A percentile compares a stretch with the other conserved stretches of the same genome.
These are phyloP conservation scores for Esox lucius DNA, from an alignment of 2,797 vertebrate genomes.

Conservation along the genomic window DNA sequence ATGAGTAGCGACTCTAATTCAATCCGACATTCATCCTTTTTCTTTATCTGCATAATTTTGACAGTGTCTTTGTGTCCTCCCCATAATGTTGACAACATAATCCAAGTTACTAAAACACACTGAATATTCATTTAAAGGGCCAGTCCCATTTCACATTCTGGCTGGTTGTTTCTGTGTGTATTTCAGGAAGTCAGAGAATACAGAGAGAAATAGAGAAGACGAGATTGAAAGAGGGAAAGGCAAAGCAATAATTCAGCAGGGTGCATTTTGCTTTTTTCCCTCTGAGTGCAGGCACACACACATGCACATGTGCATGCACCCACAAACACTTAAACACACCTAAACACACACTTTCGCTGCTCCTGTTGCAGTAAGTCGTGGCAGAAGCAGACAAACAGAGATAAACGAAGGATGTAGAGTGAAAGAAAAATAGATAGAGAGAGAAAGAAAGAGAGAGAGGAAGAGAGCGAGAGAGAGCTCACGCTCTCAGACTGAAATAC, in stretches of 20 bases:
- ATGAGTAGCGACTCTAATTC: background rate
- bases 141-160: background rate
- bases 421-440: constrained; percentile 32
- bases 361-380: constrained; percentile 23
- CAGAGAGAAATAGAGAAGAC: background rate
- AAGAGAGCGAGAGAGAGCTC: constrained; percentile 48
- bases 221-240: background rate
- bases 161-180: background rate
- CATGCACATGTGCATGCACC: background rate
- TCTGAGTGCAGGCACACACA: background rate
- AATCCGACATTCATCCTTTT: background rate
- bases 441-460: constrained; percentile 3
- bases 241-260: background rate
- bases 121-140: background rate
- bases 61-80: background rate
- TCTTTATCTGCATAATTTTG: background rate
- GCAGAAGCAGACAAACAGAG: constrained; percentile 54
- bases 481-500: constrained; percentile 30
- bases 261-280: background rate
- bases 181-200: background rate
- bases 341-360: constrained; percentile 8
- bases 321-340: background rate
- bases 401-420: constrained; percentile 29
- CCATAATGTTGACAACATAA: background rate
- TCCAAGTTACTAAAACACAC: background rate